Percentiles rank a stretch among this genome's conserved stretches.
phyloP scores from a whole-genome alignment of 2,113 vertebrate species.

The Otus sunia region DNA sequence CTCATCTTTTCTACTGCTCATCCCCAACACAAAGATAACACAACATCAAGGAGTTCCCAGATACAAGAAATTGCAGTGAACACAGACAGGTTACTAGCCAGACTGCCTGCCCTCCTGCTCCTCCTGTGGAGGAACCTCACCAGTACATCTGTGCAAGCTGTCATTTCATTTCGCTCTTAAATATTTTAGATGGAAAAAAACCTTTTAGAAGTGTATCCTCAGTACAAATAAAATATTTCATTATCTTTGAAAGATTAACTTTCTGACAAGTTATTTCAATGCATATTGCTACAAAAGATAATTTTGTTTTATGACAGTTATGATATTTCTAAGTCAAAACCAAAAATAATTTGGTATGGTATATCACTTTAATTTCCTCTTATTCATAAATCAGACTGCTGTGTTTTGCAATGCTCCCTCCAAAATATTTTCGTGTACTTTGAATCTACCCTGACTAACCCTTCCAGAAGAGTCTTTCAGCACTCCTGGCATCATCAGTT shows the following conservation, averaged over 20 bases:
- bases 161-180: neutral
- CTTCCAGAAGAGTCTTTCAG: neutral
- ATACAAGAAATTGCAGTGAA: neutral
- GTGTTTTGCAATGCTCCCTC: neutral
- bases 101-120: neutral
- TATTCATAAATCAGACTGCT: constrained; percentile 27
- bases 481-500: neutral
- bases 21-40: rapidly evolving
- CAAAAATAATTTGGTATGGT: neutral
- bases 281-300: constrained; percentile 59
- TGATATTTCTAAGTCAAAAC: constrained; percentile 32
- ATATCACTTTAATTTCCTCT: constrained; percentile 38
- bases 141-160: neutral
- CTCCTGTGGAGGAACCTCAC: neutral
- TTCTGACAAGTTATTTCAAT: constrained; percentile 33
- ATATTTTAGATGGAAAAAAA: neutral
- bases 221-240: constrained; percentile 12
- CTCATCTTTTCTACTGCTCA: rapidly evolving
- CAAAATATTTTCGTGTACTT: neutral
- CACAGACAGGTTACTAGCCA: rapidly evolving
- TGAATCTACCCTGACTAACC: neutral
- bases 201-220: constrained; percentile 7
- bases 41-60: rapidly evolving
- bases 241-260: constrained; percentile 54
- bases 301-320: constrained; percentile 48